These are phyloP conservation scores for Platichthys stellatus DNA, from an alignment of 2,113 vertebrate genomes.

Conservation along the genomic window DNA sequence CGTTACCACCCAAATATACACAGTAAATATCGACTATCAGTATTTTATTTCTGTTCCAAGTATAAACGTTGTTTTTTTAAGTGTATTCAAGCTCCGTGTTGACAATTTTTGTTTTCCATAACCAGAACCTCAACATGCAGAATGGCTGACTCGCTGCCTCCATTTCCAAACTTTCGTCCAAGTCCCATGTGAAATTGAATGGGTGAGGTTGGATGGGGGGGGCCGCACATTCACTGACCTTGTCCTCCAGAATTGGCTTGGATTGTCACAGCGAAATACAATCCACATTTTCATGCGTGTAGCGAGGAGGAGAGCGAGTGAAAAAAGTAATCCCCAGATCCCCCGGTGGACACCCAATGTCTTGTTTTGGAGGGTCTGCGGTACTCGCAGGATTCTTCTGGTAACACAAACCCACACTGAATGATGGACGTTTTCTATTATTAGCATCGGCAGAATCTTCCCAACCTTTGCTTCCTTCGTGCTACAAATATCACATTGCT, in stretches of 20 bases:
- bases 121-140: not conserved
- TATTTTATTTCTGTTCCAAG: not conserved
- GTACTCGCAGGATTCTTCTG: constrained; percentile 78
- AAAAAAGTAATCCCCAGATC: constrained; percentile 76
- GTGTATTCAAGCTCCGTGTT: not conserved
- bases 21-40: not conserved
- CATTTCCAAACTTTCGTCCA: not conserved
- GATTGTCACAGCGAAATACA: constrained; percentile 76
- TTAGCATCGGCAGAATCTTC: constrained; percentile 82
- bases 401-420: constrained; percentile 83
- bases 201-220: constrained; percentile 27
- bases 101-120: not conserved
- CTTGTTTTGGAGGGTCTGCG: constrained; percentile 77
- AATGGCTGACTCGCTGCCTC: not conserved
- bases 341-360: constrained; percentile 70
- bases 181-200: constrained; percentile 27
- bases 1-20: not conserved
- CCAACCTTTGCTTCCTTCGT: constrained; percentile 81
- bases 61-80: not conserved
- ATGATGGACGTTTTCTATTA: constrained; percentile 81
- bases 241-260: constrained; percentile 73
- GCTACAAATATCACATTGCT: constrained; percentile 84
- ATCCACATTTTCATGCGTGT: constrained; percentile 73
- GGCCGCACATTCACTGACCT: constrained; percentile 64
- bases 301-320: constrained; percentile 56